Evolutionary conservation across 2,888 invertebrate genomes (phyloP), one percentile per base, ranked within the genome.

Genomic region (Neocrepidodera transversa): DNA sequence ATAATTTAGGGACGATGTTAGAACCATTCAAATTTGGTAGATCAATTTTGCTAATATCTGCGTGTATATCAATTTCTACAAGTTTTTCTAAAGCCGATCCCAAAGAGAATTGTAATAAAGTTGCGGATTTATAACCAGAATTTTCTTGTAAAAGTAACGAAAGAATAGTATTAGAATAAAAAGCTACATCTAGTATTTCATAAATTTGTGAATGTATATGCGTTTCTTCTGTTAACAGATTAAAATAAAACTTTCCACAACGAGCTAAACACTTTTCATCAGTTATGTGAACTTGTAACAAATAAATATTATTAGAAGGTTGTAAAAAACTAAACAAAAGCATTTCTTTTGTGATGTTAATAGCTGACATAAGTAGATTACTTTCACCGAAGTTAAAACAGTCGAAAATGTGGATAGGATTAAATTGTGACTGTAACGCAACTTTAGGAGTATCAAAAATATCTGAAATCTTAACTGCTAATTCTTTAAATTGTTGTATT

Each of bases 401-500:
- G 71, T 83, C 82, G 8, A 87, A 78, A 55, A 82, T 81, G 45
- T 82, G 79, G 32, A 84, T 74, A 8, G 84, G 77, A 54, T 81
- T 82, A 66, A 91, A 89, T 71, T 87, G 84, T 64, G 83, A 82
- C 2, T 85, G 84, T 40, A 91, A 83, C 51, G 86, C 84, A 71
- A 84, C 83, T 64, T 87, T 85, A 3, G 87, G 85, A 17, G 86
- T 83, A 68, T 85, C 82, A 78, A 92, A 92, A 4, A 92, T 85
- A 51, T 83, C 81, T n/a, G 83, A 81, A 16, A 93, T 83, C 1
- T 86, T 82, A 53, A 82, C 79, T 66, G 87, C 86, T 63, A 95
- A 81, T 74, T 85, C 85, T 40, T 86, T 86, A 71, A 92, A 90
- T 65, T 94, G 90, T 73, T 95, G 94, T 7, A 93, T 82, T 48